These are phyloP conservation scores for Phyllotreta cruciferae DNA, from an alignment of 2,888 invertebrate species.

Conservation along the genomic window DNA sequence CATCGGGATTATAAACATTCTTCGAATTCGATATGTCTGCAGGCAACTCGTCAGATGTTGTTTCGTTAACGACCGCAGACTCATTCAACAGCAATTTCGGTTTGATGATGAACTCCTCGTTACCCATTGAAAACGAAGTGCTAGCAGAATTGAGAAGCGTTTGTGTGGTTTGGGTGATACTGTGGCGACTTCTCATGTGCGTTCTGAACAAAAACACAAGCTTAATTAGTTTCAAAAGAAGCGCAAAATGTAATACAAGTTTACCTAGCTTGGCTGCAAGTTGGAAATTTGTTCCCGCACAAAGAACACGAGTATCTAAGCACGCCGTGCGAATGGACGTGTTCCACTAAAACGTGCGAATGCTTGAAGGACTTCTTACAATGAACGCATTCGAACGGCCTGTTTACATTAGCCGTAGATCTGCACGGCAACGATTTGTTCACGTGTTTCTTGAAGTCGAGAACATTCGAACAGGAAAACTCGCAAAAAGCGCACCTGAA, in stretches of 20 bases:
- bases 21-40: conserved; percentile 20
- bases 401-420: conserved; percentile 31
- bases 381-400: conserved; percentile 62
- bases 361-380: conserved; percentile 62
- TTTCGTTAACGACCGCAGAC: conserved; percentile 25
- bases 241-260: too few species aligned
- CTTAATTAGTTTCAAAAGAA: neutral
- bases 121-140: conserved; percentile 55
- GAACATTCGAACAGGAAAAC: conserved; percentile 53
- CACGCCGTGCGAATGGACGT: conserved; percentile 67
- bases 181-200: conserved; percentile 67
- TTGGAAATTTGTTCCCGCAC: conserved; percentile 61
- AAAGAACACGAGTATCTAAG: conserved; percentile 67
- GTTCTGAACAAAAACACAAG: conserved; percentile 9
- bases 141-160: conserved; percentile 62
- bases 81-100: conserved; percentile 48
- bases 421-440: conserved; percentile 42
- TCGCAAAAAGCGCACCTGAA: conserved; percentile 64
- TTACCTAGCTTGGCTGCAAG: conserved; percentile 48
- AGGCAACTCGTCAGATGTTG: conserved; percentile 23
- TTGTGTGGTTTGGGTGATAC: conserved; percentile 55
- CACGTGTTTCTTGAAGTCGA: conserved; percentile 59
- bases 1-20: conserved; percentile 63
- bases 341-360: conserved; percentile 62
- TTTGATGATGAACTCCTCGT: conserved; percentile 62